Base-by-base conservation (phyloP, 2,888 invertebrate genomes). In the Cacoxenus indagator region DNA sequence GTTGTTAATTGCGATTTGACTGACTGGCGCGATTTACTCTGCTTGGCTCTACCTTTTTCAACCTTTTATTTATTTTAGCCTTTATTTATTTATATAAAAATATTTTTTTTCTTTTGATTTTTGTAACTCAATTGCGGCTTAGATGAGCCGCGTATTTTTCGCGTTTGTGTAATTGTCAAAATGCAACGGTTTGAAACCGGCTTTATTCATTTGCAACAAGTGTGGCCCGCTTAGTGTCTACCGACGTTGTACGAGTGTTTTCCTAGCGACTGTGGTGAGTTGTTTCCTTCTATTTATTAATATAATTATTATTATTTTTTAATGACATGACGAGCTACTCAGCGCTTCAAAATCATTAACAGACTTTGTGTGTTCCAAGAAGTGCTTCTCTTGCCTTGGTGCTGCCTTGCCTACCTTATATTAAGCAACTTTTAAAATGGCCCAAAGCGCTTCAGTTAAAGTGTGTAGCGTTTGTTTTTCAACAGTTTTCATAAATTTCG, bases 1-100 rank as follows among this genome's bases (percentile, higher is more conserved):
- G 85, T 85, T 86, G 86, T 87, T 85, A 85, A 86, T 84, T 83
- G 86, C 78, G 83, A 85, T 85, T 87, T 86, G 87, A 86, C 86
- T 87, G 77, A 37, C 37, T 14, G 37, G 5, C 37, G 14, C 37
- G 37, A 14, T 37, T 37, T 37, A 14, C 8, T 37, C 14, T 37
- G 4, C 14, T 37, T 37, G 37, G 14, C 37, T 11, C 8, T 14
- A 14, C 37, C 0, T 37, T 37, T 37, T n/a, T n/a, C 14, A 37
- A 1, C 14, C 1, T 37, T 4, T 37, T 37, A 11, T 8, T 37
- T 37, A 14, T 37, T 37, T 37, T 37, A 11, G 2, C 14, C 14
- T 27, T 29, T 14, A 1, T 57, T 57, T 19, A 9, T 19, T 22
- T 37, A 14, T 37, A 37, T 37, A 37, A 37, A 11, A 8, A 37